Evolutionary conservation across 2,797 vertebrate genomes (phyloP), one percentile per base, ranked within the genome.

Genomic region (Pseudotriccus pelzelni): DNA sequence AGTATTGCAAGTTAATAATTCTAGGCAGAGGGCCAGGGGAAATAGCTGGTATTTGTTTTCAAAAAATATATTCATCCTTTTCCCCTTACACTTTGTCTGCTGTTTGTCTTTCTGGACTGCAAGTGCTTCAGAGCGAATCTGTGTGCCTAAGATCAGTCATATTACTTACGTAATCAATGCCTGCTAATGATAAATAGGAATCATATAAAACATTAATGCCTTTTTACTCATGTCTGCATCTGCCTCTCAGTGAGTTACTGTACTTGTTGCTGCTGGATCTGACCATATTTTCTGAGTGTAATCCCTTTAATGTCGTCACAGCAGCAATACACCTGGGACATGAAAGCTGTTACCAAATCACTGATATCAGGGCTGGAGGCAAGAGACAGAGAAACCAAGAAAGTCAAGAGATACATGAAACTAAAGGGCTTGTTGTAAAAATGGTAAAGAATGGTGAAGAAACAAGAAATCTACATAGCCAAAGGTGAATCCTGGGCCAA

Each of bases 21-120:
- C 70, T 44, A 86, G 85, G 93, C 93, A 94, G 70, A 73, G 3
- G 6, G 74, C 93, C 94, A 95, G 63, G 84, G 63, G 52, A 75
- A 94, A 94, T 90, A 91, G 41, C 79, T 3, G 12, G 13, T 52
- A 88, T 88, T 90, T 88, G 62, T 75, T 94, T 88, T 16, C 43
- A 93, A 94, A 92, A 83, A 66, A 73, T 19, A 11, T 34, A 79
- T 90, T 91, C 1, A 2, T 77, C 69, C 47, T 37, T 86, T 60
- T 76, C 52, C 52, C 24, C 9, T 83, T 85, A 74, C 17, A 43
- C 11, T 74, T 74, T 80, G 14, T 15, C 68, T 77, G 34, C 22
- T 68, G 12, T 93, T 93, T 94, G 55, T 36, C 76, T 93, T 91
- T 64, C 32, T 63, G 34, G 23, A 67, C 47, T 79, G 47, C 44